phyloP scores from a whole-genome alignment of 2,797 vertebrate species.

The Eulemur albifrons region DNA sequence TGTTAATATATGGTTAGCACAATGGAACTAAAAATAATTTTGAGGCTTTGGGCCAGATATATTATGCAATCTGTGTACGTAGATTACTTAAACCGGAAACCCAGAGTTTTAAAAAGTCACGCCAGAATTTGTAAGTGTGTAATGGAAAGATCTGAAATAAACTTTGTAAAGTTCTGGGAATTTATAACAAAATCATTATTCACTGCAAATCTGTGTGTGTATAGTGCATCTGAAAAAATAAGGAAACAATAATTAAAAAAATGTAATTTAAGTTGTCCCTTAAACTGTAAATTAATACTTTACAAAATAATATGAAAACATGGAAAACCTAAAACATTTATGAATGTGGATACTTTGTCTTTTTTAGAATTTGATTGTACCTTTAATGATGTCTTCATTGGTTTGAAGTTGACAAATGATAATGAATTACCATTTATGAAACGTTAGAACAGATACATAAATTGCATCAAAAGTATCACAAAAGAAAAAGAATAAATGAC shows the following conservation, averaged over 20 bases:
- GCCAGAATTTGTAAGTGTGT: constrained; percentile 80
- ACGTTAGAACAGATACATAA: background rate
- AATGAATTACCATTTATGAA: constrained; percentile 21
- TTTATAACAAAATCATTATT: constrained; percentile 75
- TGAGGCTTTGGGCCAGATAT: constrained; percentile 78
- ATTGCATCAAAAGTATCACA: background rate
- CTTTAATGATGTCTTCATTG: constrained; percentile 30
- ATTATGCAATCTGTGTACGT: constrained; percentile 71
- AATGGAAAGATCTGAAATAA: constrained; percentile 83
- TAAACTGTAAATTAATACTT: constrained; percentile 60
- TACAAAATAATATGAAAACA: constrained; percentile 42
- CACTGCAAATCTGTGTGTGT: constrained; percentile 58
- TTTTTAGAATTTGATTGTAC: constrained; percentile 63
- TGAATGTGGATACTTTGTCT: constrained; percentile 61
- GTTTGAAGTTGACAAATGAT: constrained; percentile 45
- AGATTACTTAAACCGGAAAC: constrained; percentile 81
- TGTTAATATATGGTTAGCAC: constrained; percentile 78
- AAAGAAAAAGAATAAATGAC: constrained; percentile 20
- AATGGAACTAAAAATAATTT: constrained; percentile 81
- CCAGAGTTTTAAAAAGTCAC: constrained; percentile 78
- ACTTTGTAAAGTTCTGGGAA: constrained; percentile 80
- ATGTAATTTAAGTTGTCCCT: constrained; percentile 54
- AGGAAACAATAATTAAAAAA: constrained; percentile 54
- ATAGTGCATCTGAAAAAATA: constrained; percentile 53
- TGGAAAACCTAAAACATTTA: constrained; percentile 43